These are phyloP conservation scores for Callionymus lyra DNA, from an alignment of 2,113 vertebrate genomes.

Conservation along the genomic window DNA sequence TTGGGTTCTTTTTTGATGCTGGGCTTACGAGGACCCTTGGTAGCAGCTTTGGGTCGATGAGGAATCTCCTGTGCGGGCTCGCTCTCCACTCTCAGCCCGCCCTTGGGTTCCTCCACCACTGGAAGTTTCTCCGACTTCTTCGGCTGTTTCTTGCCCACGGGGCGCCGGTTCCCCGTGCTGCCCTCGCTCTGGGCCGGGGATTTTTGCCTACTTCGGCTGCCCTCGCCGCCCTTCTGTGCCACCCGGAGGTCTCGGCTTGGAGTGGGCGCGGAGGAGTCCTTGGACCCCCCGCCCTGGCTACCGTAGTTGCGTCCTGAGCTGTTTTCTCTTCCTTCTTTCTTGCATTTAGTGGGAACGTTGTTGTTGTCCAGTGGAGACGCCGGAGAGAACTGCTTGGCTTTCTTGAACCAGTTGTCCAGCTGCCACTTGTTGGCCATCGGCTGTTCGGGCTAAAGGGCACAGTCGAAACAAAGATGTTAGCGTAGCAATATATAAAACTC, in stretches of 20 bases:
- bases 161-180: conserved; percentile 72
- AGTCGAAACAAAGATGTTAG: conserved; percentile 1
- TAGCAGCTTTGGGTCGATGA: conserved; percentile 83
- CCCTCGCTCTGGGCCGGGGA: conserved; percentile 89
- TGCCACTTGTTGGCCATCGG: conserved; percentile 95
- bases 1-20: conserved; percentile 91
- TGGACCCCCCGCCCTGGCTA: conserved; percentile 76
- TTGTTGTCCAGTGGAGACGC: conserved; percentile 86
- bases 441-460: conserved; percentile 76
- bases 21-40: conserved; percentile 90
- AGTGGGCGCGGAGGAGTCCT: conserved; percentile 74
- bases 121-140: conserved; percentile 89
- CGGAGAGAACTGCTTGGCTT: conserved; percentile 87
- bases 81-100: conserved; percentile 89
- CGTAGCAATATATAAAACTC: too few relatives aligned
- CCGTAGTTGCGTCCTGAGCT: conserved; percentile 71
- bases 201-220: conserved; percentile 82
- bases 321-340: conserved; percentile 85
- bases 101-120: conserved; percentile 81
- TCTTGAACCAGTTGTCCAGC: conserved; percentile 96
- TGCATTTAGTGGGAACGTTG: conserved; percentile 82
- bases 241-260: conserved; percentile 80
- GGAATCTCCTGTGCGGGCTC: conserved; percentile 83
- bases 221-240: conserved; percentile 81
- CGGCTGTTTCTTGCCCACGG: conserved; percentile 90